Evolutionary conservation across 1,140 invertebrate genomes (phyloP).

Genomic region (Geopemphigus sp.): DNA sequence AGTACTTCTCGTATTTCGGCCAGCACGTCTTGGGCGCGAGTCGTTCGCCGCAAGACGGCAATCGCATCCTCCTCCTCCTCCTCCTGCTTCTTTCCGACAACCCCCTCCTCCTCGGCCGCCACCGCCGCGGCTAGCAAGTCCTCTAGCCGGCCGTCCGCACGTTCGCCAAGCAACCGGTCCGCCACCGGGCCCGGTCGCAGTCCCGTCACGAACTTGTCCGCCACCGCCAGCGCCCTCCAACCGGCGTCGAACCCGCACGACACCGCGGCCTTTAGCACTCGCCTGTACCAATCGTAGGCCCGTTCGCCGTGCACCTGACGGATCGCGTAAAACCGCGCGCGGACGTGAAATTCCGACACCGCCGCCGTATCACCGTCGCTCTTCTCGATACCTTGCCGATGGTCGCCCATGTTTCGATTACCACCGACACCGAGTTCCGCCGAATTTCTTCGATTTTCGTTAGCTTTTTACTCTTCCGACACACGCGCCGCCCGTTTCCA

Average conservation of each 20-base stretch:
- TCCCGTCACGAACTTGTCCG: constrained; percentile 29
- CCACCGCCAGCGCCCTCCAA: background rate
- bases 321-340: constrained; percentile 11
- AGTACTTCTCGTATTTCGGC: background rate
- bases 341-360: background rate
- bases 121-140: constrained; percentile 10
- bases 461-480: too few species aligned
- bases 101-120: background rate
- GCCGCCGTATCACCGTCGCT: too few species aligned
- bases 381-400: too few species aligned
- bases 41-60: background rate
- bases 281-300: constrained; percentile 20
- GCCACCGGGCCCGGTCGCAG: constrained; percentile 13
- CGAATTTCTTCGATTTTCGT: too few species aligned
- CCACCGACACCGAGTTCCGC: too few species aligned
- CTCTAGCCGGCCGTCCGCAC: background rate
- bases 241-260: background rate
- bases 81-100: too few species aligned
- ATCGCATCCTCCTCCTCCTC: background rate
- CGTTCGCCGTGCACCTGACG: background rate
- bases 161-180: constrained; percentile 8
- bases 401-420: too few species aligned
- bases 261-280: background rate
- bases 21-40: background rate
- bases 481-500: too few species aligned